Conservation (phyloP, 2,888 invertebrate species). For the Antheraea assamensis region DNA sequence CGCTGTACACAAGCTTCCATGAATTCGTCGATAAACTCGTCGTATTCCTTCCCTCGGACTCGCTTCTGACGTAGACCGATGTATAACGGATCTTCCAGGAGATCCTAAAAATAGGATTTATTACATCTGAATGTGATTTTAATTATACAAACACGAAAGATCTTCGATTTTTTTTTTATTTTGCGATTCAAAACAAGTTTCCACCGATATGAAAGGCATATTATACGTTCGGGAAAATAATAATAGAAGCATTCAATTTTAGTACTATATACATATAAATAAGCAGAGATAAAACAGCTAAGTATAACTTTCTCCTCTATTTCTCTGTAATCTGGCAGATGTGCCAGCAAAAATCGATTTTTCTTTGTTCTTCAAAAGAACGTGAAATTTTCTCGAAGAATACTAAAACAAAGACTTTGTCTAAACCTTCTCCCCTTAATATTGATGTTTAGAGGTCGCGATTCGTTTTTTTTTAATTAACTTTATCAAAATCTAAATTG, state of each 20-base stretch:
- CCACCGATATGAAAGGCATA: background rate
- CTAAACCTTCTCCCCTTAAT: no score
- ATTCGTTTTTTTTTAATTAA: no score
- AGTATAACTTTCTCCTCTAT: no score
- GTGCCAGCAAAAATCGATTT: no score
- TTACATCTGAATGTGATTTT: background rate
- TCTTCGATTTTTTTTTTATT: background rate
- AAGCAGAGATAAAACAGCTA: no score
- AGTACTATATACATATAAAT: no score
- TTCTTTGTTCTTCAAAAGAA: no score
- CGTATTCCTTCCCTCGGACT: constrained; percentile 92
- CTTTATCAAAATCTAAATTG: no score
- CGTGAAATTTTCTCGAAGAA: no score
- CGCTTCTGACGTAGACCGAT: constrained; percentile 95
- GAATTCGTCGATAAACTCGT: constrained; percentile 97
- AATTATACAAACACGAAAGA: background rate
- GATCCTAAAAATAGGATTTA: constrained; percentile 78
- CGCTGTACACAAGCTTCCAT: constrained; percentile 95
- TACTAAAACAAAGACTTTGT: no score
- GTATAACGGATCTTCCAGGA: constrained; percentile 96
- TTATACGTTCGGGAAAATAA: background rate
- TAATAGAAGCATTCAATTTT: background rate
- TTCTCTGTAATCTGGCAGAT: no score
- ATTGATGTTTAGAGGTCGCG: no score
- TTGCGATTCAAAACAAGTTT: background rate